These are phyloP conservation scores for Patella caerulea DNA, from an alignment of 2,888 invertebrate species.

Conservation along the genomic window DNA sequence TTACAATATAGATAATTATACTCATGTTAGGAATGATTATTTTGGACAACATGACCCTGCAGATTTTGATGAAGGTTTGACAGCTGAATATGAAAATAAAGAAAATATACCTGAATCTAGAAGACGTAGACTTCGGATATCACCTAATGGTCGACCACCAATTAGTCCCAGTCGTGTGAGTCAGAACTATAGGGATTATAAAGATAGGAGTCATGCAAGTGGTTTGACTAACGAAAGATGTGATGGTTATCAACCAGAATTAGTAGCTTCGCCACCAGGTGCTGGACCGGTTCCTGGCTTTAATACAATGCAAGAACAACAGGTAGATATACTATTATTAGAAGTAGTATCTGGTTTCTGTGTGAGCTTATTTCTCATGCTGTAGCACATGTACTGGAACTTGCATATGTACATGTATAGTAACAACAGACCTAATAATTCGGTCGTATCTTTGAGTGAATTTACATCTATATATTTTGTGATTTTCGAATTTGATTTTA, in stretches of 20 bases:
- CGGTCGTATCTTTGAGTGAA: no score
- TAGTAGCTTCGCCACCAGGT: slow-evolving; percentile 32
- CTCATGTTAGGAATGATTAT: slow-evolving; percentile 18
- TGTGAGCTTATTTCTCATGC: no score
- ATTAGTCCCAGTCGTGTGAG: neutral
- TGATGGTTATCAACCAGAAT: neutral
- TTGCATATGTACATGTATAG: no score
- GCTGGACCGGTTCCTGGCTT: slow-evolving; percentile 58
- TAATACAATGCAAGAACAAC: slow-evolving; percentile 60
- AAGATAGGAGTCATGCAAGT: neutral
- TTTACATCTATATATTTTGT: no score
- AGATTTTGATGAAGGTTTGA: slow-evolving; percentile 40
- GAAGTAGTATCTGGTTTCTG: neutral
- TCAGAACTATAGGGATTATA: neutral
- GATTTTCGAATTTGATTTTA: no score
- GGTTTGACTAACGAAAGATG: neutral
- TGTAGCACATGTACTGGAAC: no score
- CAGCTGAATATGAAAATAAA: slow-evolving; percentile 26
- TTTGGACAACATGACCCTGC: slow-evolving; percentile 23
- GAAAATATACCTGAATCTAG: slow-evolving; percentile 2
- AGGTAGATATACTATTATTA: slow-evolving; percentile 41
- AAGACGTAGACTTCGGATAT: neutral
- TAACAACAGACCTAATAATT: no score
- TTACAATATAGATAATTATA: slow-evolving; percentile 23
- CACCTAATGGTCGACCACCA: slow-evolving; percentile 3